Conservation (phyloP, 1,140 invertebrate species). For the Homalodisca vitripennis region DNA sequence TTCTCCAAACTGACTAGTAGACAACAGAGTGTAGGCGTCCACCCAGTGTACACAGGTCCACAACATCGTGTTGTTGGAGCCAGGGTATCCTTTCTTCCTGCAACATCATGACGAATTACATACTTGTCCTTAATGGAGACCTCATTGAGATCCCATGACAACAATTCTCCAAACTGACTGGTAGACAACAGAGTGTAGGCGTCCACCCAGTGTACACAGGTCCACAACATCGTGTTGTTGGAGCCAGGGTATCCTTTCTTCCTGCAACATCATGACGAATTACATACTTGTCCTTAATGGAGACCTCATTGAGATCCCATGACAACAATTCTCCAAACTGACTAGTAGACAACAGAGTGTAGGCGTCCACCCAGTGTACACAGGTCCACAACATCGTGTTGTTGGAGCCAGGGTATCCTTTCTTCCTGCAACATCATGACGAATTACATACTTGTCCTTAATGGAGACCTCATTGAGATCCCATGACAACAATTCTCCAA, state of each 20-base stretch:
- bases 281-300: too few relatives aligned
- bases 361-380: slow-evolving; percentile 56
- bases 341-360: slow-evolving; percentile 51
- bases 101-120: too few relatives aligned
- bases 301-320: slow-evolving; percentile 48
- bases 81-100: slow-evolving; percentile 26
- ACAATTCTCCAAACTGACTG: slow-evolving; percentile 53
- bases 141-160: slow-evolving; percentile 50
- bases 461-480: slow-evolving; percentile 42
- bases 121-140: slow-evolving; percentile 36
- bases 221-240: slow-evolving; percentile 46
- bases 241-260: slow-evolving; percentile 22
- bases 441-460: too few relatives aligned
- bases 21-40: slow-evolving; percentile 50
- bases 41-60: slow-evolving; percentile 58
- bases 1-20: slow-evolving; percentile 53
- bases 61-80: slow-evolving; percentile 28
- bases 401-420: slow-evolving; percentile 21
- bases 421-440: too few relatives aligned
- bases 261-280: too few relatives aligned
- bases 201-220: slow-evolving; percentile 56
- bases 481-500: slow-evolving; percentile 57
- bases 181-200: slow-evolving; percentile 51
- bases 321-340: slow-evolving; percentile 54
- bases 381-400: slow-evolving; percentile 48